Conservation (phyloP, 1,140 invertebrate genomes). For the Marisa cornuarietis region DNA sequence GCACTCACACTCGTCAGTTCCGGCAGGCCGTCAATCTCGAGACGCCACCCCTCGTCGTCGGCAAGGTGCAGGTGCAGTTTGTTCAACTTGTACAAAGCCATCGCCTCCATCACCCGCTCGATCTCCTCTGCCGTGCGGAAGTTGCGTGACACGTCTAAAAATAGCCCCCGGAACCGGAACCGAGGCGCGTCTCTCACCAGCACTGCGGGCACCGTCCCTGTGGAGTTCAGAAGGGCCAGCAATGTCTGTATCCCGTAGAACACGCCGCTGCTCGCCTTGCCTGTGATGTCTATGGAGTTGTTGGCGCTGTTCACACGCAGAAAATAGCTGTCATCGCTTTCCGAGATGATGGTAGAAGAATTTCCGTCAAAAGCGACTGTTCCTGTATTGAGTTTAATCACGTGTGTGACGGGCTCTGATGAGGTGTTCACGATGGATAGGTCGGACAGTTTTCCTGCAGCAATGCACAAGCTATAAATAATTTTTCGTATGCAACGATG, state of each 20-base stretch:
- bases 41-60: conserved; percentile 64
- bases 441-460: not conserved
- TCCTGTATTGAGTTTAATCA: conserved; percentile 3
- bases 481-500: too few species aligned
- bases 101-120: conserved; percentile 49
- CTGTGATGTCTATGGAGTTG: conserved; percentile 31
- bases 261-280: conserved; percentile 37
- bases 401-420: not conserved
- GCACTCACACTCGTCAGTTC: conserved; percentile 57
- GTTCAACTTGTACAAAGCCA: conserved; percentile 63
- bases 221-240: conserved; percentile 30
- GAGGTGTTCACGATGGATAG: not conserved
- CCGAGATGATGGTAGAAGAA: not conserved
- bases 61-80: conserved; percentile 61
- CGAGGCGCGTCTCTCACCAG: conserved; percentile 51
- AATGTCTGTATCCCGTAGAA: conserved; percentile 52
- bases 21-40: conserved; percentile 56
- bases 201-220: conserved; percentile 31
- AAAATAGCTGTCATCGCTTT: conserved; percentile 33
- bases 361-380: conserved; percentile 5
- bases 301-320: conserved; percentile 26
- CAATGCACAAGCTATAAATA: not conserved
- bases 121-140: conserved; percentile 50
- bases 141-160: conserved; percentile 59
- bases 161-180: conserved; percentile 57